phyloP scores from a whole-genome alignment of 2,888 invertebrate genomes.

The Formica aserva region DNA sequence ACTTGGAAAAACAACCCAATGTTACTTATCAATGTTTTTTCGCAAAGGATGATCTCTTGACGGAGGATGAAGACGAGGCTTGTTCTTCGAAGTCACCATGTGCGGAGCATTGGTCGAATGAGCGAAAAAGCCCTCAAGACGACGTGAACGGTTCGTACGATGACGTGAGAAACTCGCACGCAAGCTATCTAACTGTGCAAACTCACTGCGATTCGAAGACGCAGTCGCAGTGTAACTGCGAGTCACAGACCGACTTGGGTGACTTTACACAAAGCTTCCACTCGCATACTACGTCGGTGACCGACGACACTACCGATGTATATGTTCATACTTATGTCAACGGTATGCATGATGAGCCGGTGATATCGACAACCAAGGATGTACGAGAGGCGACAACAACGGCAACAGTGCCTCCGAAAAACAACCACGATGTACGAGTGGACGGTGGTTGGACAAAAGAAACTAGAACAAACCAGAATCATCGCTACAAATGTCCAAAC shows the following conservation, averaged over 20 bases:
- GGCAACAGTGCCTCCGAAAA: neutral
- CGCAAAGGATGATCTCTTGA: neutral
- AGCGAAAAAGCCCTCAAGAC: neutral
- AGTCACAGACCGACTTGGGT: constrained; percentile 39
- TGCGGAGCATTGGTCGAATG: neutral
- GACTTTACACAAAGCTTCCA: constrained; percentile 67
- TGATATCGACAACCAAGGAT: neutral
- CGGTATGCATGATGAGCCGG: neutral
- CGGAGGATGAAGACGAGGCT: neutral
- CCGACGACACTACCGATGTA: constrained; percentile 24
- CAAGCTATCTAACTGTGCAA: constrained; percentile 17
- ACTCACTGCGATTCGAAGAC: neutral
- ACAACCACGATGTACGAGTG: neutral
- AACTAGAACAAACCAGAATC: neutral
- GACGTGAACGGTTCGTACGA: neutral
- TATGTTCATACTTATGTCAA: neutral
- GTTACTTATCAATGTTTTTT: neutral
- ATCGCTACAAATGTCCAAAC: neutral
- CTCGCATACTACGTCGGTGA: constrained; percentile 59
- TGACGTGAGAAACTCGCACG: constrained; percentile 39
- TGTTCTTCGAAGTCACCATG: neutral
- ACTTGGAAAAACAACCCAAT: neutral
- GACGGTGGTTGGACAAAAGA: neutral
- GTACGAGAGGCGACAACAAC: neutral
- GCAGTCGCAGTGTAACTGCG: neutral